Conservation (phyloP, 2,888 invertebrate species). For the Stictocephala bisonia region DNA sequence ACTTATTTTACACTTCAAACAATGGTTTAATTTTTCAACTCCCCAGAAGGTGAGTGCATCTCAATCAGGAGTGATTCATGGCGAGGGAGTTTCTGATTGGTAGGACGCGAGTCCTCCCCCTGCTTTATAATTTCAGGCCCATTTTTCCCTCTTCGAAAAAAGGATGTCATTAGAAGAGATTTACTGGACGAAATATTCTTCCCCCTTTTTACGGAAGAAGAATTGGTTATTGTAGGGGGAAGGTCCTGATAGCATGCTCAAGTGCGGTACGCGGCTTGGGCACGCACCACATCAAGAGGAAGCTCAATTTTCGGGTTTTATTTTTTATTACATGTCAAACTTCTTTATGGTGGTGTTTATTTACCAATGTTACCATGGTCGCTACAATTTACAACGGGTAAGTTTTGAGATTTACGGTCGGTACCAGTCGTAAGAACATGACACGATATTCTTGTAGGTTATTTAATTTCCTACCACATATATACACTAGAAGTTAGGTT, state of each 20-base stretch:
- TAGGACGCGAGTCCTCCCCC: constrained; percentile 30
- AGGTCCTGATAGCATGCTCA: constrained; percentile 15
- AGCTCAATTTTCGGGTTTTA: too few species aligned
- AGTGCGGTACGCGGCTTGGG: neutral
- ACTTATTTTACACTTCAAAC: too few species aligned
- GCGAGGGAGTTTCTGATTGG: constrained; percentile 24
- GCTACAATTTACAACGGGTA: too few species aligned
- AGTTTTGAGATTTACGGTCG: too few species aligned
- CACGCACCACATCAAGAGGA: neutral
- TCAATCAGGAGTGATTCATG: constrained; percentile 29
- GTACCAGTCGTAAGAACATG: too few species aligned
- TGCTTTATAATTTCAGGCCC: constrained; percentile 44
- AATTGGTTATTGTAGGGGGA: constrained; percentile 39
- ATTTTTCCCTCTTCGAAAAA: constrained; percentile 56
- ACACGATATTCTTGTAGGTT: too few species aligned
- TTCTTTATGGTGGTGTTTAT: constrained; percentile 15
- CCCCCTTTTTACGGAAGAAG: constrained; percentile 45
- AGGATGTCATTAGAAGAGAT: constrained; percentile 56
- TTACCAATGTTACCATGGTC: constrained; percentile 1
- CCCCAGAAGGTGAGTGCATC: constrained; percentile 17
- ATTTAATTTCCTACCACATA: too few species aligned
- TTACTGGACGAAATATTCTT: constrained; percentile 51
- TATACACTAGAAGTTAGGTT: too few species aligned
- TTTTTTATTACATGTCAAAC: constrained; percentile 27
- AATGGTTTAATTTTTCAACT: constrained; percentile 4